phyloP scores from a whole-genome alignment of 2,888 invertebrate species.

The Drosophila gaucha region DNA sequence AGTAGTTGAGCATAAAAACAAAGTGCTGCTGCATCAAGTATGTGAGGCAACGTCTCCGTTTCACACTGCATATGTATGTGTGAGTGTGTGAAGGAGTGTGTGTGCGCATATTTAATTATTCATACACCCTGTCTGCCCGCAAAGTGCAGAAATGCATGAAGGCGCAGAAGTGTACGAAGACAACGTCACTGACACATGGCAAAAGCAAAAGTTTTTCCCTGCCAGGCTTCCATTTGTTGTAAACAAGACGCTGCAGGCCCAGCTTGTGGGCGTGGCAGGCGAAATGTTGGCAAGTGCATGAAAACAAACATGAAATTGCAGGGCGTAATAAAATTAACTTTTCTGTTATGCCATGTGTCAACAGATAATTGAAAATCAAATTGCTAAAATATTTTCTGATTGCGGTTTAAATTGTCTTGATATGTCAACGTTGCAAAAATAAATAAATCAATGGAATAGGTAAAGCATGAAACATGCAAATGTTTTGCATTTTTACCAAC shows the following conservation, averaged over 20 bases:
- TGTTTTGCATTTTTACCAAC: background rate
- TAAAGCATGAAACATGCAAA: background rate
- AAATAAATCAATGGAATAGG: background rate
- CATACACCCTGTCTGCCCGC: slow-evolving; percentile 76
- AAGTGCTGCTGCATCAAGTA: slow-evolving; percentile 66
- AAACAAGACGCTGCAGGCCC: slow-evolving; percentile 41
- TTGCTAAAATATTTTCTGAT: slow-evolving; percentile 40
- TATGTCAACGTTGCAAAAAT: background rate
- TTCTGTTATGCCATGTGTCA: slow-evolving; percentile 51
- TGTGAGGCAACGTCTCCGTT: slow-evolving; percentile 29
- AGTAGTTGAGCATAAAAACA: slow-evolving; percentile 68
- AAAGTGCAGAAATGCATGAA: slow-evolving; percentile 59
- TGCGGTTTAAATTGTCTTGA: slow-evolving; percentile 14
- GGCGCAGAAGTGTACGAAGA: slow-evolving; percentile 28
- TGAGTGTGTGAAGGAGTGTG: slow-evolving; percentile 17
- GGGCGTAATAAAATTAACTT: slow-evolving; percentile 63
- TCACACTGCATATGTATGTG: background rate
- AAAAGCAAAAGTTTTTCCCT: slow-evolving; percentile 55
- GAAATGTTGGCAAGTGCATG: slow-evolving; percentile 40
- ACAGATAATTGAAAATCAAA: slow-evolving; percentile 63
- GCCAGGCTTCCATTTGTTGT: slow-evolving; percentile 51
- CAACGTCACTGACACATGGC: slow-evolving; percentile 33
- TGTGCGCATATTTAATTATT: slow-evolving; percentile 71
- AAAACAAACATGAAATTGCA: slow-evolving; percentile 59
- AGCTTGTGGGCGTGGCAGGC: background rate